phyloP scores from a whole-genome alignment of 2,797 vertebrate genomes.

The Myotis vivesi region DNA sequence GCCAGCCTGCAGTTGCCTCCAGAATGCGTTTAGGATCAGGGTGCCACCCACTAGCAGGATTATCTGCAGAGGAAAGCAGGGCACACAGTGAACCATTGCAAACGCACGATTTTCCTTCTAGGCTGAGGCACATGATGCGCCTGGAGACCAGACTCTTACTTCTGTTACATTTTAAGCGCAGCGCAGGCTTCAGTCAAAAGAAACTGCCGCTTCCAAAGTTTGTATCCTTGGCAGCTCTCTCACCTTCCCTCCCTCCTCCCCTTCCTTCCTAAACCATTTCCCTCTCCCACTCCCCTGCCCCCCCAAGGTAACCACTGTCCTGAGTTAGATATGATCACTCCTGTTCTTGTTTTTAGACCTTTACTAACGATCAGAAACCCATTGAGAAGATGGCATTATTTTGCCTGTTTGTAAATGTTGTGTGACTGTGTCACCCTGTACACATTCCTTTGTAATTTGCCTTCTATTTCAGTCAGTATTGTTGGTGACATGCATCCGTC shows the following conservation, averaged over 20 bases:
- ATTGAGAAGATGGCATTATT: conserved; percentile 7
- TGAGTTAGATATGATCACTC: background rate
- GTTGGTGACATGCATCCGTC: conserved; percentile 37
- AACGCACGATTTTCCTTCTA: background rate
- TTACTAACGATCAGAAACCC: background rate
- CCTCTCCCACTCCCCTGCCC: background rate
- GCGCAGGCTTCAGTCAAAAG: background rate
- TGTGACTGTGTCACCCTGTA: background rate
- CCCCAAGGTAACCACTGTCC: background rate
- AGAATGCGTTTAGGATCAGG: background rate
- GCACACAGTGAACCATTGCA: background rate
- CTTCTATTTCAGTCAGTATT: conserved; percentile 46
- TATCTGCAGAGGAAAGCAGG: background rate
- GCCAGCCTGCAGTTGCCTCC: background rate
- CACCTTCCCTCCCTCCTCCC: background rate
- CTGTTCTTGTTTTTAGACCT: background rate
- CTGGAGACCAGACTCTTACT: background rate
- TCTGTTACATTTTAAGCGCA: background rate
- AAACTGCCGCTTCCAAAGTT: conserved; percentile 11
- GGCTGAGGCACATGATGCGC: background rate
- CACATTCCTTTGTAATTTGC: conserved; percentile 32
- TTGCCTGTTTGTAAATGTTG: conserved; percentile 37
- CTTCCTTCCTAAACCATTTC: background rate
- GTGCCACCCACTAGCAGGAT: background rate
- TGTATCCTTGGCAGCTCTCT: background rate